Evolutionary conservation across 2,888 invertebrate genomes (phyloP), one percentile per base, ranked within the genome.

Genomic region (Dromius quadrimaculatus): DNA sequence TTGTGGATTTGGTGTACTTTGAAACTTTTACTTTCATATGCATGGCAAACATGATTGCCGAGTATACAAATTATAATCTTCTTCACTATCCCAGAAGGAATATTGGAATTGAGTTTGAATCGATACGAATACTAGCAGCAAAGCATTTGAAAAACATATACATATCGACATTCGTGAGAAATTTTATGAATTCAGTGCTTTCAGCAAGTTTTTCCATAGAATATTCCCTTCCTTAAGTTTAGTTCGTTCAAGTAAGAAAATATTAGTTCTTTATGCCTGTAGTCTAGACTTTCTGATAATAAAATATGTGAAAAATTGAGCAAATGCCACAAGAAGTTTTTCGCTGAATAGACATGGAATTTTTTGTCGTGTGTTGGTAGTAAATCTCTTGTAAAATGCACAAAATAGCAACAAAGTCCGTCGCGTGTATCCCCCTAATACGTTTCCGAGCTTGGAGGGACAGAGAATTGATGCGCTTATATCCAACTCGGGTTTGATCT

Each of bases 331-430:
- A 54, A 54, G 9, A n/a, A n/a, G n/a, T n/a, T 54, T 54, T 23
- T 54, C 13, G 13, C 15, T 11, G 23, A 15, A 13, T 6, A 36
- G 8, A 2, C 36, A 2, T 1, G 6, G 41, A 41, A 15, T 41
- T 41, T 38, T 19, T 15, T 41, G 41, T 41, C 8, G 41, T 41
- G 15, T 13, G 15, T 54, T 28, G 28, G 28, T 13, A 15, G 23
- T 54, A 54, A 54, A 54, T 54, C 50, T 54, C 28, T 54, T 54
- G 1, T 54, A 41, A 41, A 41, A 41, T 41, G 41, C 15, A 41
- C 15, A 54, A 54, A 54, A 54, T 54, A 54, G 50, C 50, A 54
- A 54, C 50, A 54, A 54, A 54, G 50, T 54, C 50, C 50, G 11
- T 19, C 20, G 19, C 22, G n/a, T 11, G 20, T n/a, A 47, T 47